Conservation (phyloP, 2,113 vertebrate species). For the Engraulis encrasicolus region DNA sequence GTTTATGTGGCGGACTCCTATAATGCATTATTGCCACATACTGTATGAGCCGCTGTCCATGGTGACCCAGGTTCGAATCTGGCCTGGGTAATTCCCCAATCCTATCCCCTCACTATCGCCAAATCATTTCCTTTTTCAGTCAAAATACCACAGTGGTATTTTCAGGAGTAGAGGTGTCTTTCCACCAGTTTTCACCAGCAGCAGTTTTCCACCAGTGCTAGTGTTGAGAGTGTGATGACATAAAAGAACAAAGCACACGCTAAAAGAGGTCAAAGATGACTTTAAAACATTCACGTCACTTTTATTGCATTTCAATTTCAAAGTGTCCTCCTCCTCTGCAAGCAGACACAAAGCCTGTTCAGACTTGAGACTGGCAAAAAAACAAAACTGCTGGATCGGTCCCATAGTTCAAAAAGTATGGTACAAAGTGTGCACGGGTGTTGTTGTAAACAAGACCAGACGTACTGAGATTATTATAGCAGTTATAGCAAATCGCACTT, state of each 20-base stretch:
- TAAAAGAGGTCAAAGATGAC: background rate
- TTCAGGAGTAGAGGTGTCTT: too few relatives aligned
- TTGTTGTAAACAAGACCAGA: slow-evolving; percentile 15
- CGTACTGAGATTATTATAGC: background rate
- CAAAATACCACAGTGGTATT: too few relatives aligned
- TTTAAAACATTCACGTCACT: slow-evolving; percentile 1
- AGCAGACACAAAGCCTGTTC: slow-evolving; percentile 8
- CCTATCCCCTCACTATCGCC: too few relatives aligned
- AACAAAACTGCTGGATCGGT: background rate
- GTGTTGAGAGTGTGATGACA: background rate
- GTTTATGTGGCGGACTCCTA: too few relatives aligned
- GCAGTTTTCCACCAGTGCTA: too few relatives aligned
- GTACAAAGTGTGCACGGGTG: slow-evolving; percentile 5
- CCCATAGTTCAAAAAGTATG: slow-evolving; percentile 9
- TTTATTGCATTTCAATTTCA: slow-evolving; percentile 18
- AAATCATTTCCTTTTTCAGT: too few relatives aligned
- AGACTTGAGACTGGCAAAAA: background rate
- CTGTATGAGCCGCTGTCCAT: too few relatives aligned
- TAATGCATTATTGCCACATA: too few relatives aligned
- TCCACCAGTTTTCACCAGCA: too few relatives aligned
- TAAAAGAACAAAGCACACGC: background rate
- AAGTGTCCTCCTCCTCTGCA: slow-evolving; percentile 1
- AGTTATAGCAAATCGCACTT: background rate
- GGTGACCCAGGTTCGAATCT: too few relatives aligned
- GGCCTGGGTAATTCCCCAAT: too few relatives aligned